A percentile compares a stretch with the other conserved stretches of the same genome.
Conservation (phyloP, 2,888 invertebrate species). For the Hirtodrosophila histrioides region DNA sequence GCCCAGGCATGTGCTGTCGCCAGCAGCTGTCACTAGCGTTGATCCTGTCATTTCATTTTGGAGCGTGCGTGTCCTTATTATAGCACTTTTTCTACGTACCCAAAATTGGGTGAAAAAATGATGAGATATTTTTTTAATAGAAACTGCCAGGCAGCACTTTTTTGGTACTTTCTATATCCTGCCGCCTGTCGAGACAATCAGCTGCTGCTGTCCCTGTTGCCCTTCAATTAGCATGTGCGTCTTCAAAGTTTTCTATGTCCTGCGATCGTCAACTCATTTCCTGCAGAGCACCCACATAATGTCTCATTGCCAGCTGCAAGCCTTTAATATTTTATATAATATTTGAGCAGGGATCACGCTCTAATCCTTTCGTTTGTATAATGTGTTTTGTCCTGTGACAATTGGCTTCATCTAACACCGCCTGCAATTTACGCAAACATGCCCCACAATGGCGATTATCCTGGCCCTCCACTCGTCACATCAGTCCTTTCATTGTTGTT, state of each 20-base stretch:
- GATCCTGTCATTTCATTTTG: slow-evolving; percentile 70
- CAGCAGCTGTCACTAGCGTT: slow-evolving; percentile 66
- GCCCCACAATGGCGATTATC: slow-evolving; percentile 59
- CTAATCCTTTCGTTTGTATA: slow-evolving; percentile 46
- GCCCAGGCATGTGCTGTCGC: slow-evolving; percentile 55
- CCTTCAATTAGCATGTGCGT: slow-evolving; percentile 55
- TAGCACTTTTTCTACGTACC: slow-evolving; percentile 29
- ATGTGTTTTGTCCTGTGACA: slow-evolving; percentile 27
- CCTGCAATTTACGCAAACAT: slow-evolving; percentile 52
- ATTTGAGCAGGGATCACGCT: slow-evolving; percentile 7
- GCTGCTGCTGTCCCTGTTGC: slow-evolving; percentile 29
- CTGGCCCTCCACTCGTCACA: slow-evolving; percentile 15
- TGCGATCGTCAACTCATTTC: slow-evolving; percentile 22
- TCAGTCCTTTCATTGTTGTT: slow-evolving; percentile 47
- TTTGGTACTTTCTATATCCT: slow-evolving; percentile 27
- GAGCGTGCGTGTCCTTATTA: slow-evolving; percentile 69
- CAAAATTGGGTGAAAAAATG: slow-evolving; percentile 42
- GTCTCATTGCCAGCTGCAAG: slow-evolving; percentile 41
- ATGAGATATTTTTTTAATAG: slow-evolving; percentile 58
- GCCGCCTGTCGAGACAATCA: slow-evolving; percentile 31
- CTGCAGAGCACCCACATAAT: slow-evolving; percentile 60
- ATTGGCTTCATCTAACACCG: slow-evolving; percentile 34
- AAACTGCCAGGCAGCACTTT: slow-evolving; percentile 22
- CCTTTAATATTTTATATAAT: slow-evolving; percentile 20
- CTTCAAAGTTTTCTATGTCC: slow-evolving; percentile 30